These are phyloP conservation scores for Rynchops niger DNA, from an alignment of 2,113 vertebrate species.

Conservation along the genomic window DNA sequence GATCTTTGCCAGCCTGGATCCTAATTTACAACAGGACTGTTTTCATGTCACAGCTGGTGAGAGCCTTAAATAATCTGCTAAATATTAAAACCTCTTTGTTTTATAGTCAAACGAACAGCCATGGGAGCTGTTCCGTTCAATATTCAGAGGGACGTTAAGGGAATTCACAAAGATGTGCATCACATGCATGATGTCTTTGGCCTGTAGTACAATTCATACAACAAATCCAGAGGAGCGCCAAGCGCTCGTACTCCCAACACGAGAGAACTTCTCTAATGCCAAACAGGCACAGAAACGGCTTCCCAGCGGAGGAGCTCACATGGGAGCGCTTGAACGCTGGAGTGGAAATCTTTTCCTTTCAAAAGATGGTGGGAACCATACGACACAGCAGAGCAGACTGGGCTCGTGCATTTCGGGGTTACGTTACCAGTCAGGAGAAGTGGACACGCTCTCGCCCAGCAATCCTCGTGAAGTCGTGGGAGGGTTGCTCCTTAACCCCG, in stretches of 20 bases:
- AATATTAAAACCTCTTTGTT: neutral
- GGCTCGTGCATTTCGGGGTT: neutral
- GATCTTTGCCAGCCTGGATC: neutral
- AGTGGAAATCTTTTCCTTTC: neutral
- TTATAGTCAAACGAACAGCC: neutral
- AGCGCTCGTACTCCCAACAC: neutral
- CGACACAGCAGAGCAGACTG: neutral
- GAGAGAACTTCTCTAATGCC: neutral
- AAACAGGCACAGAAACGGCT: neutral
- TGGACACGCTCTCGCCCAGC: accelerated
- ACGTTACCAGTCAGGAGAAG: neutral
- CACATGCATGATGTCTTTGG: neutral
- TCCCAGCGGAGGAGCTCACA: neutral
- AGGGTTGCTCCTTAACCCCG: neutral
- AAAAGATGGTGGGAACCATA: neutral
- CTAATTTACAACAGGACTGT: neutral
- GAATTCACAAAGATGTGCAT: neutral
- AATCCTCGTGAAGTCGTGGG: accelerated
- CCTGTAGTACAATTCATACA: neutral
- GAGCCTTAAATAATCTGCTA: neutral
- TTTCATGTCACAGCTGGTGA: neutral
- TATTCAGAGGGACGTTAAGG: neutral
- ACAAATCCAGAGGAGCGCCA: neutral
- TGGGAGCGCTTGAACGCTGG: neutral
- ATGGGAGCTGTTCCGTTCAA: neutral